These are phyloP conservation scores for Ferdinandea cuprea DNA, from an alignment of 2,888 invertebrate genomes.

Conservation along the genomic window DNA sequence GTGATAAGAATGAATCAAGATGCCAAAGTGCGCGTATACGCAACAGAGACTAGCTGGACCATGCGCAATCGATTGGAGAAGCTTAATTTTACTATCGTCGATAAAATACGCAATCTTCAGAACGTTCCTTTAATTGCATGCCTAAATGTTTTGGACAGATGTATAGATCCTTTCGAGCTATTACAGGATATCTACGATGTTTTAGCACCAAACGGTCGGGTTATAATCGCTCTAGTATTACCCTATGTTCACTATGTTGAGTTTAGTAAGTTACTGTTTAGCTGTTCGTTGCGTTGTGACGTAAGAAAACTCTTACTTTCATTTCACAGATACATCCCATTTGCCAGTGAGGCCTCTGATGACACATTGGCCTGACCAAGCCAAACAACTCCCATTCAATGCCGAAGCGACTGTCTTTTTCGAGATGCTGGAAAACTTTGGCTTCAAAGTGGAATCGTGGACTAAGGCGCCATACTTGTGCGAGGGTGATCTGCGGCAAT, in stretches of 20 bases:
- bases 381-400: conserved; percentile 87
- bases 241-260: conserved; percentile 98
- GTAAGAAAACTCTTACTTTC: conserved; percentile 1
- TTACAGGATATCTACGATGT: conserved; percentile 89
- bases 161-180: conserved; percentile 92
- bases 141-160: conserved; percentile 96
- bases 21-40: conserved; percentile 88
- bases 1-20: conserved; percentile 87
- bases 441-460: conserved; percentile 92
- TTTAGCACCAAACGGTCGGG: conserved; percentile 89
- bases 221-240: conserved; percentile 95
- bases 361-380: conserved; percentile 86
- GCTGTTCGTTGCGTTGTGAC: neutral
- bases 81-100: conserved; percentile 83
- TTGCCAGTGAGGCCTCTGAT: conserved; percentile 83
- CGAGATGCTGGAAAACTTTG: conserved; percentile 84
- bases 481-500: conserved; percentile 96
- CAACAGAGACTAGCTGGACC: conserved; percentile 94
- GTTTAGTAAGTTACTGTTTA: conserved; percentile 85
- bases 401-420: conserved; percentile 91
- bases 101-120: conserved; percentile 79
- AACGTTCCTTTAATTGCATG: conserved; percentile 84
- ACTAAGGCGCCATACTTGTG: conserved; percentile 97
- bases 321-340: conserved; percentile 86
- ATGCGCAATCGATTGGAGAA: conserved; percentile 92